Conservation (phyloP, 1,140 invertebrate genomes). For the Ostrea edulis region DNA sequence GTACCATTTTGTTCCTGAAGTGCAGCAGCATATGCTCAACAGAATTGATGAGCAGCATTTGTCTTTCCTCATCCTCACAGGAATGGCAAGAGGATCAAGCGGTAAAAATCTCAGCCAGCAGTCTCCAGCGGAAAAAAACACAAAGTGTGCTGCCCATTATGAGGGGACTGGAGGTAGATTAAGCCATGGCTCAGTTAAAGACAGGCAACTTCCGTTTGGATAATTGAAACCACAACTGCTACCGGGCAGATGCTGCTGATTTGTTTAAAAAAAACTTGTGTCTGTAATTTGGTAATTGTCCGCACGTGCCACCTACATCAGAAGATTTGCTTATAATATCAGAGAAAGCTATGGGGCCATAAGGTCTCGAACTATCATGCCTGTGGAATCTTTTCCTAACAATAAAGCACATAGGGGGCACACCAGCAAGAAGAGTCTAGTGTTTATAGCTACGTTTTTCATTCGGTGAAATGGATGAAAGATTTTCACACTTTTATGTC, state of each 20-base stretch:
- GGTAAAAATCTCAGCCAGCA: not conserved
- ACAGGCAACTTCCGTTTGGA: conserved; percentile 19
- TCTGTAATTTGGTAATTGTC: conserved; percentile 36
- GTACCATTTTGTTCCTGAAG: not conserved
- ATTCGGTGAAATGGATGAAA: not conserved
- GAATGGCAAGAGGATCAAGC: not conserved
- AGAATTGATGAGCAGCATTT: not conserved
- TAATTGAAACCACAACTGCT: conserved; percentile 36
- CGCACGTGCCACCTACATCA: conserved; percentile 21
- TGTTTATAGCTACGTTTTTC: not conserved
- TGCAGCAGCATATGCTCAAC: not conserved
- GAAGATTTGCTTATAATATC: not conserved
- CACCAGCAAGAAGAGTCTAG: too few relatives aligned
- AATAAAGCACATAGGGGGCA: too few relatives aligned
- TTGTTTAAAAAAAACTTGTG: conserved; percentile 22
- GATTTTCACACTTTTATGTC: too few relatives aligned
- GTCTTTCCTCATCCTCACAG: conserved; percentile 6
- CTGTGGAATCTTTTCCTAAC: too few relatives aligned
- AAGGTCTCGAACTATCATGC: conserved; percentile 4
- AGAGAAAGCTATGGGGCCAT: not conserved
- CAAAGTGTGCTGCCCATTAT: conserved; percentile 34
- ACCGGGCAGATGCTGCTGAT: not conserved
- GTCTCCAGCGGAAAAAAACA: conserved; percentile 1
- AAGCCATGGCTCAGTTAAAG: conserved; percentile 20
- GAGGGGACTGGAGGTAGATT: not conserved